Conservation (phyloP, 30 jellyfish, hydroid and myxozoan genomes). For the Aurelia aurita complex sp. Pacific region DNA sequence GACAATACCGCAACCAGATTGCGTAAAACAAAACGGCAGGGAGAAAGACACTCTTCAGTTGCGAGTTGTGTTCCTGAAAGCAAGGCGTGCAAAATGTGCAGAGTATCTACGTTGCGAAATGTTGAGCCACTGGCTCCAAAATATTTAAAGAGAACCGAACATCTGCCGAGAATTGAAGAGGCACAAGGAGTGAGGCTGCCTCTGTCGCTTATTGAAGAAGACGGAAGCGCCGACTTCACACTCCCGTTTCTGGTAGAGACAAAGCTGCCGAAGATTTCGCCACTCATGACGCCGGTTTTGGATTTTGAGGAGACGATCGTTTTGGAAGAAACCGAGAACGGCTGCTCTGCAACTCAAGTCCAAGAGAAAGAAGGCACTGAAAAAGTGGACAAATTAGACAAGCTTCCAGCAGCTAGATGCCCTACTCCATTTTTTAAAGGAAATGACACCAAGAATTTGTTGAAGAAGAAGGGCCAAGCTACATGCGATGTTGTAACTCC, state of each 20-base stretch:
- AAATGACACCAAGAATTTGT: not conserved
- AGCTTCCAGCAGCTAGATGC: conserved; percentile 1
- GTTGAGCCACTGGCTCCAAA: conserved; percentile 44
- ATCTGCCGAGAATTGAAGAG: conserved; percentile 26
- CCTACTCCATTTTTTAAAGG: not conserved
- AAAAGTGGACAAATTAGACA: not conserved
- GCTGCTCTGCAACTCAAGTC: not conserved
- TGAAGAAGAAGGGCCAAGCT: not conserved
- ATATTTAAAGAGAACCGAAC: conserved; percentile 5
- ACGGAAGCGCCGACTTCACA: not conserved
- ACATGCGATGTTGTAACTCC: not conserved
- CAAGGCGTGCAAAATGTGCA: conserved; percentile 37
- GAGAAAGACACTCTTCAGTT: too few relatives aligned
- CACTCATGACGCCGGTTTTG: not conserved
- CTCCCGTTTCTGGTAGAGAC: conserved; percentile 25
- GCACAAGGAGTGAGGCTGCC: not conserved
- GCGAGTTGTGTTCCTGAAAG: not conserved
- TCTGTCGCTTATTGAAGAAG: conserved; percentile 16
- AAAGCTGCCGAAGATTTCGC: not conserved
- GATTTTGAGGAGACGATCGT: not conserved
- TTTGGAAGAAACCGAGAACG: not conserved
- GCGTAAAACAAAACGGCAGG: too few relatives aligned
- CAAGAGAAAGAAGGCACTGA: not conserved
- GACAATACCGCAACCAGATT: too few relatives aligned
- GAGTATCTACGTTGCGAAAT: conserved; percentile 35